These are phyloP conservation scores for Bibio marci DNA, from an alignment of 2,888 invertebrate genomes.

Conservation along the genomic window DNA sequence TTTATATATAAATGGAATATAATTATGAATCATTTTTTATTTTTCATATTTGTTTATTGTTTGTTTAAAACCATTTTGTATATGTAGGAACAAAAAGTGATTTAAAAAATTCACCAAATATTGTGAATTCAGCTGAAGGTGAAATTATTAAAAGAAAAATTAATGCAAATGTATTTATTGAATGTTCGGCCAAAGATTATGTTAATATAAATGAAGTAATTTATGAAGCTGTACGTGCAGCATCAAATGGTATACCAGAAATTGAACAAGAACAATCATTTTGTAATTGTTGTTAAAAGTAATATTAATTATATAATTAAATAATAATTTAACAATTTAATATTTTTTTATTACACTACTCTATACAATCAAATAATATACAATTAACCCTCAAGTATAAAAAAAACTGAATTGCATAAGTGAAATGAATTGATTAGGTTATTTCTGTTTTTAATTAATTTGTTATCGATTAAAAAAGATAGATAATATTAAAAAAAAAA, in stretches of 20 bases:
- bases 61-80: too few relatives aligned
- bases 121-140: neutral
- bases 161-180: constrained; percentile 4
- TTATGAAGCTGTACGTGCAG: constrained; percentile 4
- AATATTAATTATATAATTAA: too few relatives aligned
- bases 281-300: neutral
- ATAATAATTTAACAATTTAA: too few relatives aligned
- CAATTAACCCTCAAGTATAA: too few relatives aligned
- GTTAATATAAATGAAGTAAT: constrained; percentile 4
- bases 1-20: neutral
- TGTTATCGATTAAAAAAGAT: too few relatives aligned
- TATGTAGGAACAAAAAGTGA: constrained; percentile 4
- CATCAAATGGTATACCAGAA: neutral
- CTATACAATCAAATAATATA: too few relatives aligned
- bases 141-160: constrained; percentile 3
- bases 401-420: too few relatives aligned
- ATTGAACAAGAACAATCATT: neutral
- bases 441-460: too few relatives aligned
- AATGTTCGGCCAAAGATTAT: constrained; percentile 6
- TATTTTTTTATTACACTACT: too few relatives aligned
- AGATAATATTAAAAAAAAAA: too few relatives aligned
- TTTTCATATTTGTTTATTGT: neutral
- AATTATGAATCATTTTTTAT: neutral
- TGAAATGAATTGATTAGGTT: too few relatives aligned
- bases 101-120: neutral